A percentile compares a stretch with the other conserved stretches of the same genome.
Evolutionary conservation across 2,113 vertebrate species (phyloP).

Genomic region (Alethe castanea): DNA sequence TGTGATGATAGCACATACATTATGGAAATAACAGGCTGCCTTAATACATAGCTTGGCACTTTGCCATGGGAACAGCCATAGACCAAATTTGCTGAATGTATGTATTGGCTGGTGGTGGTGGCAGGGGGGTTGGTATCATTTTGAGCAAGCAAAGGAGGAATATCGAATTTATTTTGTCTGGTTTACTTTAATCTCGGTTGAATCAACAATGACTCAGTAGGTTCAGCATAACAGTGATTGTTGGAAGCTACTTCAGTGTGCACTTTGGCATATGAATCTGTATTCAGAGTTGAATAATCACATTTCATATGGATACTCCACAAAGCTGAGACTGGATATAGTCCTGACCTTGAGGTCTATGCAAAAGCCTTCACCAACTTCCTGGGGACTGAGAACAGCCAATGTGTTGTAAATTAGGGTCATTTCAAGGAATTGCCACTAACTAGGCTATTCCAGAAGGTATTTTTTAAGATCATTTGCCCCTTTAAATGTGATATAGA

Average conservation of each 20-base stretch:
- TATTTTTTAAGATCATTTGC: neutral
- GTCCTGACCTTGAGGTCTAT: neutral
- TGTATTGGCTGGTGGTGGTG: neutral
- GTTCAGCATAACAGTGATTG: neutral
- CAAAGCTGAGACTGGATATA: neutral
- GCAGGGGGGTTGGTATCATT: neutral
- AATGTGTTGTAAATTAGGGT: fast-evolving
- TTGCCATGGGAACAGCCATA: neutral
- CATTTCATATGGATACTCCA: neutral
- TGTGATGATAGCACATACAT: neutral
- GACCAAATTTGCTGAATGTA: neutral
- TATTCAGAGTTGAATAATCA: neutral
- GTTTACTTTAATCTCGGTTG: neutral
- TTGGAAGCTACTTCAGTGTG: neutral
- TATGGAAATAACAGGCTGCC: neutral
- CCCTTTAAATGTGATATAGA: neutral
- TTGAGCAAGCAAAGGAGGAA: neutral
- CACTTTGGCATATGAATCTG: neutral
- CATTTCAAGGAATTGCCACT: neutral
- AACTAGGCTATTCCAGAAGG: neutral
- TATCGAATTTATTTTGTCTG: neutral
- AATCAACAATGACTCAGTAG: neutral
- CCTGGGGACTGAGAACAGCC: neutral
- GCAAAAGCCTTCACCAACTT: neutral
- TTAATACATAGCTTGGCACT: neutral